Percentiles rank a stretch among this genome's conserved stretches.
These are phyloP conservation scores for Varecia variegata DNA, from an alignment of 2,797 vertebrate species.

Conservation along the genomic window DNA sequence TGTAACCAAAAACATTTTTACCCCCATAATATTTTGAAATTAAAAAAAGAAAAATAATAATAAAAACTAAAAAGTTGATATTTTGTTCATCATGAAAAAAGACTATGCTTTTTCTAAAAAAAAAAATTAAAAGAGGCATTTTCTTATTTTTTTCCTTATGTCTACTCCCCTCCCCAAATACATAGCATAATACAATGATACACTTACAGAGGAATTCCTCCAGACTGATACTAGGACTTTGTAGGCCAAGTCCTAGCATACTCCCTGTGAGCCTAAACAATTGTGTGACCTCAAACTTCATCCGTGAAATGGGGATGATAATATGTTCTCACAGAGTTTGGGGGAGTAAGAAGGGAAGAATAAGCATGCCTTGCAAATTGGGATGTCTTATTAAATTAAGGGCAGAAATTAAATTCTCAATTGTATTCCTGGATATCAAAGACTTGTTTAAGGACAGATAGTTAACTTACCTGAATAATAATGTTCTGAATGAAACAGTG, in stretches of 20 bases:
- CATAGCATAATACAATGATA: constrained; percentile 6
- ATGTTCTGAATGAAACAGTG: neutral
- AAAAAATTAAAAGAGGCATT: neutral
- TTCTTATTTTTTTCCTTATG: neutral
- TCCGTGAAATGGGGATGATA: neutral
- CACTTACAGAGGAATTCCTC: neutral
- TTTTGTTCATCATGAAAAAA: too few relatives aligned
- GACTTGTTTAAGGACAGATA: neutral
- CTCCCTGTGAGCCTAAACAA: neutral
- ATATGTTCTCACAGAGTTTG: neutral
- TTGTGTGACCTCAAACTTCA: neutral
- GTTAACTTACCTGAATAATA: neutral
- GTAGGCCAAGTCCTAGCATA: neutral
- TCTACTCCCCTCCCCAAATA: neutral
- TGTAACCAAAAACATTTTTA: too few relatives aligned
- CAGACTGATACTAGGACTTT: neutral
- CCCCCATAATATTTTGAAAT: too few relatives aligned
- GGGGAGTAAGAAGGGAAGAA: neutral
- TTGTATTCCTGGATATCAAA: neutral
- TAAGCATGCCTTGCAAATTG: neutral
- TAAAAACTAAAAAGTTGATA: too few relatives aligned
- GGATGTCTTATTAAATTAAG: constrained; percentile 11
- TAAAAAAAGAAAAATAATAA: too few relatives aligned
- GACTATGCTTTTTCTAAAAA: neutral
- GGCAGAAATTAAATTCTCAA: neutral